Evolutionary conservation across 2,888 invertebrate species (phyloP).

Genomic region (Dyspetes luteomarginatus): DNA sequence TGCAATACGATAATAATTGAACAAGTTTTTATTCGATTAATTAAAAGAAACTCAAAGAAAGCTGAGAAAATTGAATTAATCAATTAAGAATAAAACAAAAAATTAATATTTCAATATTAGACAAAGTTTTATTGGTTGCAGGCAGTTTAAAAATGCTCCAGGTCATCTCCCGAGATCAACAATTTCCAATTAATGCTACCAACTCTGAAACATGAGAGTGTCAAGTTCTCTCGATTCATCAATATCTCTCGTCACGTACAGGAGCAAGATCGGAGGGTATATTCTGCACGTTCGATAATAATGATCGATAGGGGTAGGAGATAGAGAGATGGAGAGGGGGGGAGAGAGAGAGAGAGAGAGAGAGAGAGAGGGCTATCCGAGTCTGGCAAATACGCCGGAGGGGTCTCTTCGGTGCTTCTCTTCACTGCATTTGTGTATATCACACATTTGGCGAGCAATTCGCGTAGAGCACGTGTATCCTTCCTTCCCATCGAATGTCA

Average conservation of each 20-base stretch:
- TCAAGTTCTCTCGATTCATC: neutral
- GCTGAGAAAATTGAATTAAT: no score
- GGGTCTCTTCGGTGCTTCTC: neutral
- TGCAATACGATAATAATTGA: neutral
- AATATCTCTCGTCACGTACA: neutral
- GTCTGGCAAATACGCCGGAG: conserved; percentile 48
- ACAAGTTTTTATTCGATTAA: neutral
- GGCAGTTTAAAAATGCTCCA: neutral
- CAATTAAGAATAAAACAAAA: neutral
- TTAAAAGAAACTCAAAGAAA: no score
- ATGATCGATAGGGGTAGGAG: conserved; percentile 42
- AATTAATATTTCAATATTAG: neutral
- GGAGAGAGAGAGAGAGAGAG: neutral
- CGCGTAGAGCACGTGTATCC: conserved; percentile 50
- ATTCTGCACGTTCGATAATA: conserved; percentile 30
- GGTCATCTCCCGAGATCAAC: neutral
- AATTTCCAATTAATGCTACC: neutral
- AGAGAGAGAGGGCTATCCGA: conserved; percentile 28
- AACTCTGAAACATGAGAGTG: neutral
- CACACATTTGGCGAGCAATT: conserved; percentile 26
- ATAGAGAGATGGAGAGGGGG: neutral
- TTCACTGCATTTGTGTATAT: conserved; percentile 17
- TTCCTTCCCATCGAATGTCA: conserved; percentile 56
- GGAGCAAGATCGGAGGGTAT: conserved; percentile 26
- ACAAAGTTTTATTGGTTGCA: neutral